phyloP scores from a whole-genome alignment of 1,140 invertebrate species.

The Temnothorax longispinosus region DNA sequence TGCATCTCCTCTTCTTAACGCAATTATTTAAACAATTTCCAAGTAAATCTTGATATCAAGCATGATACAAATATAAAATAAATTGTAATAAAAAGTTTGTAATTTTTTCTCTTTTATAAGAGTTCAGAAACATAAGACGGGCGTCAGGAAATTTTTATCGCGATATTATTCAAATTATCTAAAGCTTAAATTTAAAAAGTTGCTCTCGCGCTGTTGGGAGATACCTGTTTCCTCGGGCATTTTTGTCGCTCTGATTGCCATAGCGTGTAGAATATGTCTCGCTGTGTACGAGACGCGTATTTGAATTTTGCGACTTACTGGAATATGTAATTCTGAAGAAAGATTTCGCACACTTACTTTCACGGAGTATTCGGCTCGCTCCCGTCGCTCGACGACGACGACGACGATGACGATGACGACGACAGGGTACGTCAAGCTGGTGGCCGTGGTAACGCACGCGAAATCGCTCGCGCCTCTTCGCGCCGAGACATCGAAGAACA shows the following conservation, averaged over 20 bases:
- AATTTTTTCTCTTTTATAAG: not conserved
- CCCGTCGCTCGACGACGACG: not conserved
- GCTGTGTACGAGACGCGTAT: not conserved
- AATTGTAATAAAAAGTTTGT: not conserved
- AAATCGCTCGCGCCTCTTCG: conserved; percentile 52
- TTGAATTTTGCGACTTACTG: not conserved
- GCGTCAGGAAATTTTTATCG: no score
- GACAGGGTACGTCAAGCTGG: not conserved
- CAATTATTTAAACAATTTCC: not conserved
- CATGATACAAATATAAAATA: not conserved
- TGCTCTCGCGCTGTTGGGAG: not conserved
- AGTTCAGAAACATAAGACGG: not conserved
- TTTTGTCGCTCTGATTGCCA: conserved; percentile 7
- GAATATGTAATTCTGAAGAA: not conserved
- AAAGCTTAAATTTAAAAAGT: not conserved
- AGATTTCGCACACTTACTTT: conserved; percentile 31
- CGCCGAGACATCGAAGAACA: conserved; percentile 80
- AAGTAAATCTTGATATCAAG: not conserved
- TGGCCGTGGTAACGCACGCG: not conserved
- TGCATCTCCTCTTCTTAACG: not conserved
- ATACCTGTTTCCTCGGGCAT: not conserved
- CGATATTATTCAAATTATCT: no score
- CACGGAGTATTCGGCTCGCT: not conserved
- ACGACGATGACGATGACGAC: not conserved
- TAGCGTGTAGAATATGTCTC: not conserved